These are phyloP conservation scores for Scopus umbretta DNA, from an alignment of 2,113 vertebrate genomes.

Conservation along the genomic window DNA sequence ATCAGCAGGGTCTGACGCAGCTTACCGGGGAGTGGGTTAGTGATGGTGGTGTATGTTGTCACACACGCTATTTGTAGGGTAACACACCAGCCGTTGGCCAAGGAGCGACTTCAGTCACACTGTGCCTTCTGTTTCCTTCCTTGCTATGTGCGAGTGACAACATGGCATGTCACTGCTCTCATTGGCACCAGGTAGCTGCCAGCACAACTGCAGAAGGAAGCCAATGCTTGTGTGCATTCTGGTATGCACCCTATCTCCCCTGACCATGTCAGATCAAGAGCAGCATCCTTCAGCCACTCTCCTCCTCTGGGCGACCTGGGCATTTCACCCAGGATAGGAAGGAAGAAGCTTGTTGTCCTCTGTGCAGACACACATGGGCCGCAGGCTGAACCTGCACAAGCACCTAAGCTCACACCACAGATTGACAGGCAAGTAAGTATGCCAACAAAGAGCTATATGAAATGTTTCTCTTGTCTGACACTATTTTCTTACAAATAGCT, in stretches of 20 bases:
- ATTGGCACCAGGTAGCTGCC: not conserved
- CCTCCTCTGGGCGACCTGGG: not conserved
- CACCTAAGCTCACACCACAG: not conserved
- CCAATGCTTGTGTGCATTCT: fast-evolving
- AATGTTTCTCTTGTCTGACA: not conserved
- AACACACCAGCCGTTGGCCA: fast-evolving
- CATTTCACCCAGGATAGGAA: not conserved
- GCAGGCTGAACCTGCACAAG: fast-evolving
- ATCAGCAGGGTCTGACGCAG: fast-evolving
- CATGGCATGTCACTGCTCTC: fast-evolving
- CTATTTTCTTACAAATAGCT: not conserved
- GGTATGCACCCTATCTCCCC: fast-evolving
- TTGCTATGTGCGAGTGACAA: fast-evolving
- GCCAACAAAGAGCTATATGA: not conserved
- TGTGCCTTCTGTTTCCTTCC: not conserved
- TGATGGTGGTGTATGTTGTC: not conserved
- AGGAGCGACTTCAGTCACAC: fast-evolving
- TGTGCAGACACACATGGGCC: fast-evolving
- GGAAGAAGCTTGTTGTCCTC: not conserved
- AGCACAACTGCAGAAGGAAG: not conserved
- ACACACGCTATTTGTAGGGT: fast-evolving
- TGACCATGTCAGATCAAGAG: not conserved
- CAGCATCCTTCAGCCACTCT: not conserved
- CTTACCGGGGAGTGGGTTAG: fast-evolving
- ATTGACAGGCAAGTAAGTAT: not conserved